Percentiles rank a stretch among this genome's conserved stretches.
These are phyloP conservation scores for Smutsia temminckii DNA, from an alignment of 2,797 vertebrate species.

Conservation along the genomic window DNA sequence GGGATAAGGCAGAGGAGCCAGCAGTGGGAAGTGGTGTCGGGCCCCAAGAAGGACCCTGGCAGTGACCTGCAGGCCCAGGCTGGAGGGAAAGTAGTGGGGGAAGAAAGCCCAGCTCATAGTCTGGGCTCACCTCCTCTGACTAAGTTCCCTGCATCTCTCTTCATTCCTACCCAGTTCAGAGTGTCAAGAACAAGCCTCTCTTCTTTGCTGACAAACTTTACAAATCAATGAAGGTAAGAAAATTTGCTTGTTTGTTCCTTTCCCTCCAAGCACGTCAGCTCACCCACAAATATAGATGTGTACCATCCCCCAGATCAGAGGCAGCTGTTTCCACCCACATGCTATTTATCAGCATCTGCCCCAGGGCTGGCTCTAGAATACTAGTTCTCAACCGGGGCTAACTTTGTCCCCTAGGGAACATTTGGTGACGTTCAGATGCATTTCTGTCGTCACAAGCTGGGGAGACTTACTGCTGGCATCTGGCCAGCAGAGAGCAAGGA, in stretches of 20 bases:
- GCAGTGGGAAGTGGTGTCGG: neutral
- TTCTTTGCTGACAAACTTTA: constrained; percentile 97
- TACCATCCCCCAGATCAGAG: rapidly evolving
- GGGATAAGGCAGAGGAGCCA: neutral
- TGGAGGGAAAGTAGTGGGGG: neutral
- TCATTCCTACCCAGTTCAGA: constrained; percentile 88
- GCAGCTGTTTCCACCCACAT: neutral
- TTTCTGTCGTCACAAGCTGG: neutral
- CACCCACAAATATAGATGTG: neutral
- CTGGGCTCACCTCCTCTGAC: constrained; percentile 4
- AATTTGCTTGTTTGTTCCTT: rapidly evolving
- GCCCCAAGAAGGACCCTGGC: neutral
- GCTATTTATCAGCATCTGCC: neutral
- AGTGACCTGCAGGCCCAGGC: neutral
- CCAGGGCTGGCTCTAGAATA: neutral
- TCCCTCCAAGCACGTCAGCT: neutral
- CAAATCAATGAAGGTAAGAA: constrained; percentile 98
- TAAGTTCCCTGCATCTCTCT: neutral
- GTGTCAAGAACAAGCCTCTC: constrained; percentile 95
- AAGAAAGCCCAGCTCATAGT: neutral
- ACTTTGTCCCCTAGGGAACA: neutral
- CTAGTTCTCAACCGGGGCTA: neutral
- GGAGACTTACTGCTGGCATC: neutral
- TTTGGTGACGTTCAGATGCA: neutral
- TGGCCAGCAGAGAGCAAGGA: neutral